phyloP scores from a whole-genome alignment of 2,797 vertebrate genomes.

The Gallinago stenura region DNA sequence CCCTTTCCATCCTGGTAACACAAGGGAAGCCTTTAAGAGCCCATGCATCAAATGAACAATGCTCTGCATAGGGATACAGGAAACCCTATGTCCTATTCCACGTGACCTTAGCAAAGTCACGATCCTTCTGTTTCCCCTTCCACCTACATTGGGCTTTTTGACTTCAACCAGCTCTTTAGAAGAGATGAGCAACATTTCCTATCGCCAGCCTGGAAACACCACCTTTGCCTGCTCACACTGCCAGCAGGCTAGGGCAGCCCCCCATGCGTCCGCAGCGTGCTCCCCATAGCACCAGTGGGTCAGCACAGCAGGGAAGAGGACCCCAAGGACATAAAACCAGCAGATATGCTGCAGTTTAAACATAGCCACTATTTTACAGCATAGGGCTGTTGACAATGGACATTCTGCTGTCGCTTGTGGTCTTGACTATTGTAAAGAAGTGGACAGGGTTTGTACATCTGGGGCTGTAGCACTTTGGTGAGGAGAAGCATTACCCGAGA shows the following conservation, averaged over 20 bases:
- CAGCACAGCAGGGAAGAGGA: background rate
- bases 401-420: background rate
- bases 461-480: background rate
- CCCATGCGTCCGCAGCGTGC: rapidly evolving
- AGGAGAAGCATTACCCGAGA: background rate
- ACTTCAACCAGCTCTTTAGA: background rate
- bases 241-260: background rate
- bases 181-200: background rate
- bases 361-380: background rate
- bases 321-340: background rate
- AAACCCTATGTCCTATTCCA: background rate
- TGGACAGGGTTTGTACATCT: background rate
- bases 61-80: background rate
- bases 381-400: rapidly evolving
- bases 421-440: background rate
- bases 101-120: constrained; percentile 17
- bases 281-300: background rate
- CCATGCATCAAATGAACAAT: background rate
- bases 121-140: constrained; percentile 54
- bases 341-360: background rate
- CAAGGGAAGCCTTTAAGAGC: constrained; percentile 1
- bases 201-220: background rate
- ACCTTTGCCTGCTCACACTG: background rate
- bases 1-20: constrained; percentile 22
- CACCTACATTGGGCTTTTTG: background rate